Conservation (phyloP, 2,888 invertebrate genomes). For the Chouioia cunea region DNA sequence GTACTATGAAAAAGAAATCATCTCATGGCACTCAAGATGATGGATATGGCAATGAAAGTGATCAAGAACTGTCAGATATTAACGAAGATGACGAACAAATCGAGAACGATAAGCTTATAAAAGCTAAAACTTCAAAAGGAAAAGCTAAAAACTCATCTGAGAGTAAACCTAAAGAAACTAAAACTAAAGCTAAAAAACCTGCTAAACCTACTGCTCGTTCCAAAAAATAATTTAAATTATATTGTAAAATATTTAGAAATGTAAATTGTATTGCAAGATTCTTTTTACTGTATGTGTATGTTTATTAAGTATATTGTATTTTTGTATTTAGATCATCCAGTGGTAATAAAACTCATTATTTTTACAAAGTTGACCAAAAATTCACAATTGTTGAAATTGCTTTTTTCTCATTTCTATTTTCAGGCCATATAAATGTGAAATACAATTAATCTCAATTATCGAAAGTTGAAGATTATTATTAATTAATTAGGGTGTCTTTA, state of each 20-base stretch:
- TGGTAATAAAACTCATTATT: too few species aligned
- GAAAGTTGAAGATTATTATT: too few species aligned
- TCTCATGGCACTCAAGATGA: constrained; percentile 69
- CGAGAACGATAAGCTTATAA: constrained; percentile 45
- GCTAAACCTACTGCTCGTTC: not conserved
- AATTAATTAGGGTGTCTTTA: too few species aligned
- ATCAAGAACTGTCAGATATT: constrained; percentile 32
- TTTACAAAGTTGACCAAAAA: not conserved
- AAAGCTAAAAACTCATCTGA: constrained; percentile 8
- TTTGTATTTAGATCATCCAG: constrained; percentile 18
- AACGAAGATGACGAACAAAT: constrained; percentile 37
- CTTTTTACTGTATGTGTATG: not conserved
- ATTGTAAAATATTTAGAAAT: not conserved
- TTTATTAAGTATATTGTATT: constrained; percentile 23
- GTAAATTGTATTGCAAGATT: constrained; percentile 14
- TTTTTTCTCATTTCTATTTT: too few species aligned
- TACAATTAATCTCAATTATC: too few species aligned
- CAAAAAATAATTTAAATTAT: constrained; percentile 19
- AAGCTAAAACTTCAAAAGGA: constrained; percentile 41
- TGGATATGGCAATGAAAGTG: constrained; percentile 74
- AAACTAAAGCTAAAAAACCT: constrained; percentile 30
- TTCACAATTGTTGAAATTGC: not conserved
- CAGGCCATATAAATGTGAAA: too few species aligned
- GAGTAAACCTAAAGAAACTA: constrained; percentile 24
- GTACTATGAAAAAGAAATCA: constrained; percentile 73